Evolutionary conservation across 1,140 invertebrate genomes (phyloP).

Genomic region (Tachypleus tridentatus): DNA sequence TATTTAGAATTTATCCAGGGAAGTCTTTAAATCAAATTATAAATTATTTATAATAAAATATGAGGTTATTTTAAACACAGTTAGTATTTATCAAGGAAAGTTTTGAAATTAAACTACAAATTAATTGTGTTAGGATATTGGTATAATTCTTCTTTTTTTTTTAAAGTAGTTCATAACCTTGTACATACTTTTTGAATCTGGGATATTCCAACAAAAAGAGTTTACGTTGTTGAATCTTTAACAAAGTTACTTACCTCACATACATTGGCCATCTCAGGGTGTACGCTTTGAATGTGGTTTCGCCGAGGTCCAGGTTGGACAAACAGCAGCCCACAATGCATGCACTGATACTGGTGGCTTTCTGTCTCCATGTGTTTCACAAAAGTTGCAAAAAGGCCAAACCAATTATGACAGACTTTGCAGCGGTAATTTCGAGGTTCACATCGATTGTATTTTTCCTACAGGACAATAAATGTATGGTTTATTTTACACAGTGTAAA

Average conservation of each 20-base stretch:
- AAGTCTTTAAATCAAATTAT: too few species aligned
- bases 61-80: too few species aligned
- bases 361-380: slow-evolving; percentile 28
- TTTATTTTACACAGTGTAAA: too few species aligned
- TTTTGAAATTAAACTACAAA: too few species aligned
- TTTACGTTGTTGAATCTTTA: not conserved
- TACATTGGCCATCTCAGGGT: slow-evolving; percentile 24
- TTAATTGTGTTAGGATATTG: too few species aligned
- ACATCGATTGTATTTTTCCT: slow-evolving; percentile 26
- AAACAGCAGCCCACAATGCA: slow-evolving; percentile 26
- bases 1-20: too few species aligned
- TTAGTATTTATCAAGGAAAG: too few species aligned
- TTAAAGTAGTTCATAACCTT: not conserved
- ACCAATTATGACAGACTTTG: slow-evolving; percentile 28
- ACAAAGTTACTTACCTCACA: slow-evolving; percentile 18
- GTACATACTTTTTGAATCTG: slow-evolving; percentile 2
- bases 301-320: slow-evolving; percentile 25
- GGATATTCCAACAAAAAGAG: not conserved
- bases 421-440: slow-evolving; percentile 28
- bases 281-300: slow-evolving; percentile 27
- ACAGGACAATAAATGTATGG: not conserved
- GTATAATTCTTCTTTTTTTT: not conserved
- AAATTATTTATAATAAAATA: too few species aligned
- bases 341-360: slow-evolving; percentile 26
- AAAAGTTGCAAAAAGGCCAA: slow-evolving; percentile 27